Conservation (phyloP, 2,797 vertebrate genomes). For the Martes flavigula region DNA sequence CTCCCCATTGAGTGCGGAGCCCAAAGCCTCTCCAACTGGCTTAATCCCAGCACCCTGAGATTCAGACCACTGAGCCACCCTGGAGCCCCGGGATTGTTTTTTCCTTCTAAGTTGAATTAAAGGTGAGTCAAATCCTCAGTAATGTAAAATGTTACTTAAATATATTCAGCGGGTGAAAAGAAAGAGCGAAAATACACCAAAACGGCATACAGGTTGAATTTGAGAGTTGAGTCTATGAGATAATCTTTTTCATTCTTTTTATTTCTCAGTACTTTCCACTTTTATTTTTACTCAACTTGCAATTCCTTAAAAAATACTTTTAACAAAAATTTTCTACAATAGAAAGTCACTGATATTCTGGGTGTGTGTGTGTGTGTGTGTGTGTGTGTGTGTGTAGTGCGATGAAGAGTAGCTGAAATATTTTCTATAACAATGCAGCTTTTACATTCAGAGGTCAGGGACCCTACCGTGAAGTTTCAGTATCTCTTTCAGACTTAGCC, state of each 20-base stretch:
- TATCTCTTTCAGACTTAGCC: conserved; percentile 54
- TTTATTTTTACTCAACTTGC: conserved; percentile 8
- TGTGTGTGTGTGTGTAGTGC: not conserved
- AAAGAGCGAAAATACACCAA: not conserved
- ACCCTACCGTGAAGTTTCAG: conserved; percentile 3
- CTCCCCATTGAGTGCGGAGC: not conserved
- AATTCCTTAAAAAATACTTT: conserved; percentile 32
- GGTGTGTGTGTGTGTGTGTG: not conserved
- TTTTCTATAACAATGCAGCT: conserved; percentile 26
- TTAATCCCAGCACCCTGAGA: not conserved
- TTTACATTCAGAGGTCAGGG: conserved; percentile 53
- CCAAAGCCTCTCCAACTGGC: not conserved
- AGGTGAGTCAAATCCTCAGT: not conserved
- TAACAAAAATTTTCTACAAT: not conserved
- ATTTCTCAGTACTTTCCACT: not conserved
- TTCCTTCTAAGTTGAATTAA: conserved; percentile 17
- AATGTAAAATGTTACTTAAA: conserved; percentile 24
- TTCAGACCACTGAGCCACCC: not conserved
- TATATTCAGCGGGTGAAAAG: not conserved
- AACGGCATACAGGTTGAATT: not conserved
- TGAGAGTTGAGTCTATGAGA: not conserved
- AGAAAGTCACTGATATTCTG: not conserved
- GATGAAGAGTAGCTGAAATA: conserved; percentile 22
- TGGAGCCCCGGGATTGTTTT: not conserved
- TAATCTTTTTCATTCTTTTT: not conserved